A percentile compares a stretch with the other conserved stretches of the same genome.
Conservation (phyloP, 2,888 invertebrate genomes). For the Plebejus anna region DNA sequence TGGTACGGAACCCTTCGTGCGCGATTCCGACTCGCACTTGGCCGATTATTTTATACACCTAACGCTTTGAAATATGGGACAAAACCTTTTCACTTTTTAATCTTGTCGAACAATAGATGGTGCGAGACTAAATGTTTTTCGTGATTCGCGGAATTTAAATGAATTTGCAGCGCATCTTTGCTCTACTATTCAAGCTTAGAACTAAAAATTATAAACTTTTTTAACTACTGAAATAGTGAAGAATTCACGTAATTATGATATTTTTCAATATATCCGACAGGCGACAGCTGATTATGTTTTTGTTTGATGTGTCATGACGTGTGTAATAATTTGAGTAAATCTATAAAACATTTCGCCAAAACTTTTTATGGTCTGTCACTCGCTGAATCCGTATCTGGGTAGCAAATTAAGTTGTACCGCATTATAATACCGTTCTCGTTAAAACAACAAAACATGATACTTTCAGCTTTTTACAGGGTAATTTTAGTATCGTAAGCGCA, state of each 20-base stretch:
- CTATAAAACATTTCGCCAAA: neutral
- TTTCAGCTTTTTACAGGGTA: conserved; percentile 7
- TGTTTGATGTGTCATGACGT: no score
- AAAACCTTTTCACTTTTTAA: neutral
- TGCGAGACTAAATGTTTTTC: neutral
- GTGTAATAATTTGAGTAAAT: neutral
- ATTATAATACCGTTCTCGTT: neutral
- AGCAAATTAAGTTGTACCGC: neutral
- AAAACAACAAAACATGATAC: neutral
- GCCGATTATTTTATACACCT: neutral
- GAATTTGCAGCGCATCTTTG: neutral
- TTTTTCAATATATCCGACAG: no score
- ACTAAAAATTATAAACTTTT: neutral
- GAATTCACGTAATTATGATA: neutral
- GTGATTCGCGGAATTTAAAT: neutral
- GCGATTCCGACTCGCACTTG: no score
- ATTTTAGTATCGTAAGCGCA: conserved; percentile 10
- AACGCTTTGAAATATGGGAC: neutral
- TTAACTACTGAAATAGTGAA: neutral
- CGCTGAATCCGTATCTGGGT: neutral
- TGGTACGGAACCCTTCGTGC: no score
- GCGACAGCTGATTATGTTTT: no score
- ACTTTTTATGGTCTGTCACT: neutral
- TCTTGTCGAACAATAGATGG: conserved; percentile 4
- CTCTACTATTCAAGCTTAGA: neutral